Percentiles rank a stretch among this genome's conserved stretches.
Conservation (phyloP, 2,113 vertebrate genomes). For the Euleptes europaea region DNA sequence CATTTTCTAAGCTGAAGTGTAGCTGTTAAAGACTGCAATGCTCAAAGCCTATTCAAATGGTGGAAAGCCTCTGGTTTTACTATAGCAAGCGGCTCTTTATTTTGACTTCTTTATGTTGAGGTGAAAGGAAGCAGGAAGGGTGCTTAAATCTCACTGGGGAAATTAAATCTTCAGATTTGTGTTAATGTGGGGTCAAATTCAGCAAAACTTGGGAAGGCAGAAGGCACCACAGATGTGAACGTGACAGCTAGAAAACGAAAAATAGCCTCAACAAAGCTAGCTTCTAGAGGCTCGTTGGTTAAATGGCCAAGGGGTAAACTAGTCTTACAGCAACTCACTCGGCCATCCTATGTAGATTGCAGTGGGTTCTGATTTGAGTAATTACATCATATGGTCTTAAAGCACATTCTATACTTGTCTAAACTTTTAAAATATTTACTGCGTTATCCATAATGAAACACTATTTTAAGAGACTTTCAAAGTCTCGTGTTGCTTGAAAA, state of each 20-base stretch:
- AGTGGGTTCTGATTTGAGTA: not conserved
- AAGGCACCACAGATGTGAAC: not conserved
- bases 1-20: not conserved
- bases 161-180: not conserved
- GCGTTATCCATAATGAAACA: not conserved
- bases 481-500: conserved; percentile 8
- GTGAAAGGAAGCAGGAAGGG: not conserved
- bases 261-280: not conserved
- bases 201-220: not conserved
- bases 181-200: not conserved
- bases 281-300: not conserved
- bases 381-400: not conserved
- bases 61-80: not conserved
- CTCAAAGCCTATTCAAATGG: not conserved
- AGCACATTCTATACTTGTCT: not conserved
- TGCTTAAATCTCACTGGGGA: not conserved
- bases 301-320: not conserved
- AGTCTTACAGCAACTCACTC: not conserved
- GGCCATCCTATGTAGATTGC: not conserved
- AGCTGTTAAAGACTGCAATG: not conserved
- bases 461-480: not conserved
- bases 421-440: not conserved
- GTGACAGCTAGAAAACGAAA: not conserved
- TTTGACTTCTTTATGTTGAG: not conserved
- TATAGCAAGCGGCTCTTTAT: not conserved